These are phyloP conservation scores for Archocentrus centrarchus DNA, from an alignment of 2,113 vertebrate species.

Conservation along the genomic window DNA sequence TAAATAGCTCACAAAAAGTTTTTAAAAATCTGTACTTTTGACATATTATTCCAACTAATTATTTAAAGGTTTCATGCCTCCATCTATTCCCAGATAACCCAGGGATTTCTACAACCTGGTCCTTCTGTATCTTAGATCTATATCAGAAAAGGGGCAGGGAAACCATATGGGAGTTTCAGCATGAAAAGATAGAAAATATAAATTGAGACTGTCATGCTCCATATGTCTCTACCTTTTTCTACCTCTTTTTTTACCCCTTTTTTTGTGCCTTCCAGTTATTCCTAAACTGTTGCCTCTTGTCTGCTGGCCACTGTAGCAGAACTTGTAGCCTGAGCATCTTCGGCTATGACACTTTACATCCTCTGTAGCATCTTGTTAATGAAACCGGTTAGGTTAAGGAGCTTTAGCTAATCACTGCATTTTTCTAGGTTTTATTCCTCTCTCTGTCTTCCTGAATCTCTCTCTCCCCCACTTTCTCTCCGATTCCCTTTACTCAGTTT, in stretches of 20 bases:
- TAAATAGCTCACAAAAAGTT: constrained; percentile 5
- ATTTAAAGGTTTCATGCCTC: background rate
- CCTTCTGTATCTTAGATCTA: too few species aligned
- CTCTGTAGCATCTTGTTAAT: constrained; percentile 46
- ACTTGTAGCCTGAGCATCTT: constrained; percentile 29
- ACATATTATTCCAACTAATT: background rate
- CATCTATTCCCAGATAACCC: too few species aligned
- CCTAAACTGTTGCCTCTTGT: constrained; percentile 12
- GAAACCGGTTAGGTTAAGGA: constrained; percentile 59
- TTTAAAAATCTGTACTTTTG: constrained; percentile 2
- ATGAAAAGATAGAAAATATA: background rate
- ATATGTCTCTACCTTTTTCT: background rate
- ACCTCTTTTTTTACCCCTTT: background rate
- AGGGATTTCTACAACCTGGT: too few species aligned
- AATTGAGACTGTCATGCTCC: background rate
- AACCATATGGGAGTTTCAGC: background rate
- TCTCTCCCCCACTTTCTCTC: constrained; percentile 6
- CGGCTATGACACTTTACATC: constrained; percentile 40
- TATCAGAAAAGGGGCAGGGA: background rate
- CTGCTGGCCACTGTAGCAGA: constrained; percentile 7
- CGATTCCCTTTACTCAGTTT: constrained; percentile 33
- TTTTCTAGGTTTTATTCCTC: constrained; percentile 19
- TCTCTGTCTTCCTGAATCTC: constrained; percentile 3
- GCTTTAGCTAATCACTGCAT: constrained; percentile 62
- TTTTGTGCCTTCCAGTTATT: background rate